Conservation (phyloP, 2,113 vertebrate species). For the Saccopteryx leptura region DNA sequence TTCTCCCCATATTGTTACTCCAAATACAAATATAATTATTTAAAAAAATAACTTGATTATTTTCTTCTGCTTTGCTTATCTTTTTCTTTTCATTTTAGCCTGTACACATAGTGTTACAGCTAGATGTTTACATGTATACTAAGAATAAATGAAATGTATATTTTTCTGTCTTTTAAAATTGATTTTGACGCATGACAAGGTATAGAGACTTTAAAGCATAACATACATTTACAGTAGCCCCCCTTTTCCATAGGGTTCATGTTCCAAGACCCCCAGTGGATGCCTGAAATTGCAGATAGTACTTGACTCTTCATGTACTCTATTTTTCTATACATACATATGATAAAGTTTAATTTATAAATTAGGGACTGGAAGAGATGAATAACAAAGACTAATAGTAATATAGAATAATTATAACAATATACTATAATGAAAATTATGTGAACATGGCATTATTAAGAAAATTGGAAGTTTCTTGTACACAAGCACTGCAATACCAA, state of each 20-base stretch:
- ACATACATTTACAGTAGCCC: slow-evolving; percentile 46
- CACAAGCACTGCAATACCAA: background rate
- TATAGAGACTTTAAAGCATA: slow-evolving; percentile 59
- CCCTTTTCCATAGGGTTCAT: background rate
- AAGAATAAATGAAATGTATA: background rate
- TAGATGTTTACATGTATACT: background rate
- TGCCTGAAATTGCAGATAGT: background rate
- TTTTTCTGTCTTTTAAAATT: background rate
- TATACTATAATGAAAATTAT: background rate
- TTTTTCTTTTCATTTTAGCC: slow-evolving; percentile 1
- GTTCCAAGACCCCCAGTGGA: background rate
- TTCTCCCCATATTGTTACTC: background rate
- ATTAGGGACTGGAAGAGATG: background rate
- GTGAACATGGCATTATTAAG: background rate
- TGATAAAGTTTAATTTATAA: background rate
- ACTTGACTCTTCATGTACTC: no score
- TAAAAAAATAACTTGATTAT: background rate
- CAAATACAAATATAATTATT: background rate
- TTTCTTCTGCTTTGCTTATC: slow-evolving; percentile 11
- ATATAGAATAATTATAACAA: background rate
- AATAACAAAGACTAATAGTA: background rate
- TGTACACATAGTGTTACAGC: background rate
- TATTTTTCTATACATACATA: background rate
- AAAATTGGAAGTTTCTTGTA: background rate
- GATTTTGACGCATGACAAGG: background rate